These are phyloP conservation scores for Orthonevra nobilis DNA, from an alignment of 2,888 invertebrate genomes.

Conservation along the genomic window DNA sequence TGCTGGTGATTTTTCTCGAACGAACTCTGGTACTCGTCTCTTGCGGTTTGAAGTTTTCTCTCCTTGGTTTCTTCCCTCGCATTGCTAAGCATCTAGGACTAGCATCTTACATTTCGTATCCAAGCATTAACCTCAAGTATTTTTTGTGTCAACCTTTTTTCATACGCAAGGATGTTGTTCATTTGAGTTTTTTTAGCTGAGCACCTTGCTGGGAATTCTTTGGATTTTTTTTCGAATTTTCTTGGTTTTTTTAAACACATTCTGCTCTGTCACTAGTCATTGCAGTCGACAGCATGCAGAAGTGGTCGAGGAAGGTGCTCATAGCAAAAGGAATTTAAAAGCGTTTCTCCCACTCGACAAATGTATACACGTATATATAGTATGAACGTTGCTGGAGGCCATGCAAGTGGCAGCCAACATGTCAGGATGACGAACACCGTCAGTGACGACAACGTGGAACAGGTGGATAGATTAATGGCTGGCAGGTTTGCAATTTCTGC, in stretches of 20 bases:
- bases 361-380: not conserved
- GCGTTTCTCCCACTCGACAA: not conserved
- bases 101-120: slow-evolving; percentile 33
- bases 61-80: not conserved
- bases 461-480: slow-evolving; percentile 45
- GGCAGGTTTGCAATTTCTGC: slow-evolving; percentile 52
- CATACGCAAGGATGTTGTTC: slow-evolving; percentile 9
- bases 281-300: slow-evolving; percentile 15
- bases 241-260: slow-evolving; percentile 41
- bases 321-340: slow-evolving; percentile 57
- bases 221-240: slow-evolving; percentile 47
- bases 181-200: slow-evolving; percentile 1
- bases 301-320: no score
- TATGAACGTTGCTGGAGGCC: not conserved
- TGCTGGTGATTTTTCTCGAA: slow-evolving; percentile 20
- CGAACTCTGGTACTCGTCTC: slow-evolving; percentile 6
- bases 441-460: no score
- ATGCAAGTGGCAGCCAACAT: slow-evolving; percentile 3
- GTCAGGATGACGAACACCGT: slow-evolving; percentile 5
- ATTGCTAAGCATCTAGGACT: slow-evolving; percentile 8
- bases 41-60: slow-evolving; percentile 6
- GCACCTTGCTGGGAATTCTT: slow-evolving; percentile 29
- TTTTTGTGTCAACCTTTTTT: slow-evolving; percentile 47
- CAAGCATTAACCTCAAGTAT: slow-evolving; percentile 24
- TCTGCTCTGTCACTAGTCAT: slow-evolving; percentile 34